Base-by-base conservation (phyloP, 2,113 vertebrate species). In the Melospiza georgiana region DNA sequence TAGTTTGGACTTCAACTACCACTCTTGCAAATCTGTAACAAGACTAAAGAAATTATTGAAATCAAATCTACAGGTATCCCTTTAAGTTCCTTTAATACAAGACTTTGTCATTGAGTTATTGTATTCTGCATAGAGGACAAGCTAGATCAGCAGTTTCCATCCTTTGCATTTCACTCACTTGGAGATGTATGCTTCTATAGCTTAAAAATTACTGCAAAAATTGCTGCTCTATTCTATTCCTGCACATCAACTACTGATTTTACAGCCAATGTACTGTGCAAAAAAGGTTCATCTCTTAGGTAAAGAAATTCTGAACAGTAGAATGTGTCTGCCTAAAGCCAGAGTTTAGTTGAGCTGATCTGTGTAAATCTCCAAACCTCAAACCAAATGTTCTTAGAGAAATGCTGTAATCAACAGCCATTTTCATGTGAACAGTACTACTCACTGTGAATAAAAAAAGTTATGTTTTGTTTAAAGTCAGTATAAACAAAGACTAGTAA, bases 151-250 rank as follows among this genome's bases (percentile, higher is more conserved):
- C 83, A 77, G 25, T 84, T 88, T 49, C 83, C 3, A 1, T 89
- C 43, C 43, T 95, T 86, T 74, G 16, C n/a, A 55, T 92, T 95
- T 94, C 55, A 25, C 13, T 88, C 39, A 15, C 48, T 93, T 58
- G 37, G 57, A 86, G 20, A 54, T 44, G 9, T 74, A 28, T 86
- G 59, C 24, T 65, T 87, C 54, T 19, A 0, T 58, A 66, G 72
- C 65, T 92, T 92, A 87, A 90, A 89, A 94, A 90, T 75, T 65
- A 87, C 80, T 84, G 39, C 52, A 86, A 81, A 93, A 92, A 84
- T 68, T 44, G 65, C 68, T 59, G 35, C 65, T 84, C 21, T 90
- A 0, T 78, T 84, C 57, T 72, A 27, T 68, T 95, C 23, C 54
- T 3, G 13, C 78, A 82, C 61, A 78, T 62, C 80, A 61, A 16